These are phyloP conservation scores for Episyrphus balteatus DNA, from an alignment of 1,140 invertebrate genomes.

Conservation along the genomic window DNA sequence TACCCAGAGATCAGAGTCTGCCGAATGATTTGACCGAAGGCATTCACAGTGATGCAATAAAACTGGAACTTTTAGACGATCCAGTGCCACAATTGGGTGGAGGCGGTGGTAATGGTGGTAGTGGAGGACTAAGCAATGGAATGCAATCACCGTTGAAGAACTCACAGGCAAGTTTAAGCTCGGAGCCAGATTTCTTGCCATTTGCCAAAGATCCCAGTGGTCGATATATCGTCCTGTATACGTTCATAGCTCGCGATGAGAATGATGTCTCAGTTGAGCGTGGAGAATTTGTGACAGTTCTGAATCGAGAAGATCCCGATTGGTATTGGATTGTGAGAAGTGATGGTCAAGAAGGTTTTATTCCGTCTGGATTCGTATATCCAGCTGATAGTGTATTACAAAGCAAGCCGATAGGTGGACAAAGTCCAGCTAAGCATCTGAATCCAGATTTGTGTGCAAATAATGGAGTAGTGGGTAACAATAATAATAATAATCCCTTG, in stretches of 20 bases:
- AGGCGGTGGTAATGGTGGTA: neutral
- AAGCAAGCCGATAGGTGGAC: constrained; percentile 8
- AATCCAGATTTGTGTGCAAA: neutral
- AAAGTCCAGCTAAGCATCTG: neutral
- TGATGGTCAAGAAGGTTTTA: constrained; percentile 90
- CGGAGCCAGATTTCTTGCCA: constrained; percentile 51
- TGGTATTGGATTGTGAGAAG: constrained; percentile 92
- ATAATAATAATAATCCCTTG: constrained; percentile 10
- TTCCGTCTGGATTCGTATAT: constrained; percentile 90
- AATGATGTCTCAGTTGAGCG: constrained; percentile 89
- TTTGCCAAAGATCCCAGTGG: constrained; percentile 88
- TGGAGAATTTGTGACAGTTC: constrained; percentile 87
- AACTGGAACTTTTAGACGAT: constrained; percentile 39
- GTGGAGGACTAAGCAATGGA: constrained; percentile 8
- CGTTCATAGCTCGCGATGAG: constrained; percentile 84
- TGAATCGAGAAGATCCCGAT: constrained; percentile 87
- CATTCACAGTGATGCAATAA: constrained; percentile 30
- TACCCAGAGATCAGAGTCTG: constrained; percentile 51
- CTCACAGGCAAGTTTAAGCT: constrained; percentile 41
- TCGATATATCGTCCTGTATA: constrained; percentile 84
- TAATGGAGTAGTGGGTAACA: neutral
- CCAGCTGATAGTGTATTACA: constrained; percentile 72
- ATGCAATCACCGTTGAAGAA: constrained; percentile 34
- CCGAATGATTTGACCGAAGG: constrained; percentile 26
- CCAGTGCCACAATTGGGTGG: constrained; percentile 3